Conservation (phyloP, 1,140 invertebrate genomes). For the Drosophila lacteicornis region DNA sequence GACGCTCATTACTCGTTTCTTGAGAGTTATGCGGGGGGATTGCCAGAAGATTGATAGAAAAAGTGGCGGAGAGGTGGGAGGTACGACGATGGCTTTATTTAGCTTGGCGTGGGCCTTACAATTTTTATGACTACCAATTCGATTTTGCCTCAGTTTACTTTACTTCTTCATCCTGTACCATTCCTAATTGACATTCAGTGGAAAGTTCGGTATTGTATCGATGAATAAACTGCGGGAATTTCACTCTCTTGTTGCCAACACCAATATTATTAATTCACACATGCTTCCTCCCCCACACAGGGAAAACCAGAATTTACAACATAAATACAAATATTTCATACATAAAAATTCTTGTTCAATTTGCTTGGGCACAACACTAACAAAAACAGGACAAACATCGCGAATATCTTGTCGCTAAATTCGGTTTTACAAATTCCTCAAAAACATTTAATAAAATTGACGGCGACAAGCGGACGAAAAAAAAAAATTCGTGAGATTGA, state of each 20-base stretch:
- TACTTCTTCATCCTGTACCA: conserved; percentile 13
- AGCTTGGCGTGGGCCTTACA: conserved; percentile 19
- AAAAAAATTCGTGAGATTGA: conserved; percentile 35
- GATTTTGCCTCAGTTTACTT: conserved; percentile 19
- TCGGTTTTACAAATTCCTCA: conserved; percentile 61
- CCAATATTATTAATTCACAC: conserved; percentile 65
- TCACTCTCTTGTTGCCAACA: conserved; percentile 37
- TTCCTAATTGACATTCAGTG: conserved; percentile 39
- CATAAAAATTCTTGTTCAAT: conserved; percentile 57
- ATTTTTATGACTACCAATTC: conserved; percentile 28
- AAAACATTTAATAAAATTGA: conserved; percentile 76
- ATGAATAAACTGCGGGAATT: neutral
- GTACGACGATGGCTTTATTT: conserved; percentile 62
- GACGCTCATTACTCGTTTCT: conserved; percentile 70
- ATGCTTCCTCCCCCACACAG: conserved; percentile 7
- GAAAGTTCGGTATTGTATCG: conserved; percentile 8
- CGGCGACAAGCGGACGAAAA: conserved; percentile 53
- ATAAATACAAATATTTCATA: conserved; percentile 60
- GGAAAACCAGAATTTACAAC: conserved; percentile 22
- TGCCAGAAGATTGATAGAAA: conserved; percentile 39
- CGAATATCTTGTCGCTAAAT: conserved; percentile 63
- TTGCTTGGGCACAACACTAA: conserved; percentile 60
- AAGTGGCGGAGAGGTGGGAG: neutral
- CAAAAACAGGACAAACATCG: conserved; percentile 32
- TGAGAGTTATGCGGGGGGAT: conserved; percentile 45